These are phyloP conservation scores for Ruditapes philippinarum DNA, from an alignment of 1,140 invertebrate species.

Conservation along the genomic window DNA sequence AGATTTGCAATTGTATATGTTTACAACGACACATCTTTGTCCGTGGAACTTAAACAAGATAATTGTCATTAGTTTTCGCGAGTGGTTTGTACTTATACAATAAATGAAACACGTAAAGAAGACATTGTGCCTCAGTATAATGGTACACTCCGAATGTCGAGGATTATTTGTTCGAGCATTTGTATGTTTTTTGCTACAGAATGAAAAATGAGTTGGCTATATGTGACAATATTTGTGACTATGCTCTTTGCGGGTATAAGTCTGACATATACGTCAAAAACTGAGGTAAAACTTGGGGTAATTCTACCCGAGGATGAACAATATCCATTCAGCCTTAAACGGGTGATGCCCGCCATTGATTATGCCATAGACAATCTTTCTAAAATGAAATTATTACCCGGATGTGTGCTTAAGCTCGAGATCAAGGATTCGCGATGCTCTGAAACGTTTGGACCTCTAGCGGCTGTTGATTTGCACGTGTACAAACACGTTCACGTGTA, in stretches of 20 bases:
- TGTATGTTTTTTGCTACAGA: no score
- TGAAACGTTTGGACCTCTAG: conserved; percentile 78
- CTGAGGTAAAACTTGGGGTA: conserved; percentile 74
- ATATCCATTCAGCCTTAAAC: conserved; percentile 71
- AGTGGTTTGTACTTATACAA: no score
- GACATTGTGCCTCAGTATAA: no score
- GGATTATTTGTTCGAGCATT: no score
- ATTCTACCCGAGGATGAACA: conserved; percentile 69
- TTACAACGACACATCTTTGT: no score
- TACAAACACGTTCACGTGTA: conserved; percentile 90
- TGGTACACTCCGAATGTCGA: no score
- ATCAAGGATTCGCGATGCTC: conserved; percentile 80
- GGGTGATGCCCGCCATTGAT: conserved; percentile 79
- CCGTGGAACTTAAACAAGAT: no score
- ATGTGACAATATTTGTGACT: background rate
- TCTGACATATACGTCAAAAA: no score
- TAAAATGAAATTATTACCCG: conserved; percentile 61
- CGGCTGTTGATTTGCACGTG: conserved; percentile 82
- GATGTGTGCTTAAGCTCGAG: conserved; percentile 66
- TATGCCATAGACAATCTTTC: conserved; percentile 75
- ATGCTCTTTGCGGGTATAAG: no score
- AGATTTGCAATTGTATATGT: no score
- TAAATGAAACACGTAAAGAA: no score
- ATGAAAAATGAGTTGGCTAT: background rate
- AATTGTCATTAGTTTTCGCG: no score